Evolutionary conservation across 1,140 invertebrate species (phyloP).

Genomic region (Aradophagus sp.): DNA sequence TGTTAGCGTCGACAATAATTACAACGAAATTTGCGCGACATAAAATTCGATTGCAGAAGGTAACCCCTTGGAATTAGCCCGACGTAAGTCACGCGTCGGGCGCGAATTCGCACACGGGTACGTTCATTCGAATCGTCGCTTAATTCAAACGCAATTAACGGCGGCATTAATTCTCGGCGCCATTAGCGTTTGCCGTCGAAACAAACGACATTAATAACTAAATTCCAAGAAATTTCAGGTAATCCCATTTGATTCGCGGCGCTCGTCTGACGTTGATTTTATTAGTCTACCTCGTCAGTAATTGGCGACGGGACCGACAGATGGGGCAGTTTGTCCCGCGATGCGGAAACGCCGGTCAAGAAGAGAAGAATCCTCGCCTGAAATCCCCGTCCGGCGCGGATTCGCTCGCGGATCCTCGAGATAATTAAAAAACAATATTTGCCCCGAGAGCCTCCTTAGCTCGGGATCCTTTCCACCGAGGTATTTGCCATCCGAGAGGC

Average conservation of each 20-base stretch:
- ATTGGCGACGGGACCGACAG: constrained; percentile 56
- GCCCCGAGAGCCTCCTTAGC: constrained; percentile 30
- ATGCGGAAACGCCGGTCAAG: constrained; percentile 69
- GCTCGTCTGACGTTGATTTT: constrained; percentile 47
- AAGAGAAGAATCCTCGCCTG: too few species aligned
- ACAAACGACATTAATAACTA: constrained; percentile 51
- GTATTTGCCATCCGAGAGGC: too few species aligned
- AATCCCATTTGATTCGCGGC: constrained; percentile 33
- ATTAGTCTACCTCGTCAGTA: constrained; percentile 49
- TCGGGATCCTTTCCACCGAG: constrained; percentile 11
- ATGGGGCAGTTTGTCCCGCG: constrained; percentile 61
- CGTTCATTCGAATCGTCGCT: constrained; percentile 35
- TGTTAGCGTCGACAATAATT: too few species aligned
- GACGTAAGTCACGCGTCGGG: constrained; percentile 7
- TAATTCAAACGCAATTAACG: constrained; percentile 45
- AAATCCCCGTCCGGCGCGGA: constrained; percentile 1
- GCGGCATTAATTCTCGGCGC: constrained; percentile 17
- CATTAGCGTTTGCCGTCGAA: constrained; percentile 22
- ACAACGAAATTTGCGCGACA: too few species aligned
- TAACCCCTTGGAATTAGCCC: too few species aligned
- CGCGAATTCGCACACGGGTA: constrained; percentile 7
- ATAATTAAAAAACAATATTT: constrained; percentile 54
- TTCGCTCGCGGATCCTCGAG: neutral
- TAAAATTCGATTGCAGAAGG: too few species aligned
- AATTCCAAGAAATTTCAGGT: constrained; percentile 41